Evolutionary conservation across 1,140 invertebrate genomes (phyloP).

Genomic region (Caenorhabditis brenneri): DNA sequence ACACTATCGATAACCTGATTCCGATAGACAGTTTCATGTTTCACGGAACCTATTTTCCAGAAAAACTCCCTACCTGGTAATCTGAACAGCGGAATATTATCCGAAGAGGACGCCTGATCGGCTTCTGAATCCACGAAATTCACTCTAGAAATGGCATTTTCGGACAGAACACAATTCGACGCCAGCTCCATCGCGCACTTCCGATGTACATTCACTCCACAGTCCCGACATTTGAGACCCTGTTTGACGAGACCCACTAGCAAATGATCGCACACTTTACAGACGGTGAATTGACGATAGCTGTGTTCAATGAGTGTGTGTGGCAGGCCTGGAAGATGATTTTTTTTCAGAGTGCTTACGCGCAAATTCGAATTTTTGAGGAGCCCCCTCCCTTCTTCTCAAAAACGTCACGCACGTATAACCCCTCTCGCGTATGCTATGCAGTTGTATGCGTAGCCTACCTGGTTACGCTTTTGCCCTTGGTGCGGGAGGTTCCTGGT

Average conservation of each 20-base stretch:
- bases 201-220: constrained; percentile 70
- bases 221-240: constrained; percentile 69
- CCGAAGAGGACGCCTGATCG: background rate
- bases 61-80: constrained; percentile 47
- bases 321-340: constrained; percentile 53
- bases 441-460: too few species aligned
- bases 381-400: too few species aligned
- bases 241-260: constrained; percentile 68
- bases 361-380: too few species aligned
- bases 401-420: too few species aligned
- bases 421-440: too few species aligned
- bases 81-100: constrained; percentile 49
- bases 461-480: too few species aligned
- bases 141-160: constrained; percentile 66
- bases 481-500: constrained; percentile 69
- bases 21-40: too few species aligned
- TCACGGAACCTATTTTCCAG: too few species aligned
- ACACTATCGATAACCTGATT: too few species aligned
- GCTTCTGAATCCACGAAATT: constrained; percentile 53
- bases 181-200: constrained; percentile 65
- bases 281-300: constrained; percentile 70
- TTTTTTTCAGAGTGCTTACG: too few species aligned
- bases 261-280: constrained; percentile 70
- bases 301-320: constrained; percentile 69
- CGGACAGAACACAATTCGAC: constrained; percentile 64